These are phyloP conservation scores for Drosophila cardini DNA, from an alignment of 1,140 invertebrate genomes.

Conservation along the genomic window DNA sequence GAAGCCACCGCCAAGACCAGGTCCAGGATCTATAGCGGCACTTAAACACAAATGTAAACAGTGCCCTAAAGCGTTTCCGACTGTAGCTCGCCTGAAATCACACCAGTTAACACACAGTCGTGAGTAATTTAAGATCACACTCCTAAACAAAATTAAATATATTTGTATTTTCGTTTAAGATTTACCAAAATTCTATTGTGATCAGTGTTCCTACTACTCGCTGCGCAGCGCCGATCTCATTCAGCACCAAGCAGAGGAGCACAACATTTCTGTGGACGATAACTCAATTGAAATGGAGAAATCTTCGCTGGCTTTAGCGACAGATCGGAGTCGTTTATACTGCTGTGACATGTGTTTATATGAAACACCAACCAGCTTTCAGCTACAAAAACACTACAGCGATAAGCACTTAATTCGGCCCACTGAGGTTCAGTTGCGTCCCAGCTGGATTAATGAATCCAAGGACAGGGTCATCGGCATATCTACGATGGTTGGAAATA, in stretches of 20 bases:
- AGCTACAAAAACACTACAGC: constrained; percentile 61
- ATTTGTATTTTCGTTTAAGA: constrained; percentile 42
- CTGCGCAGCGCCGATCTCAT: constrained; percentile 72
- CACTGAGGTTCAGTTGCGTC: constrained; percentile 69
- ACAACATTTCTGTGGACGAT: constrained; percentile 40
- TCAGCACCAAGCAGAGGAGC: constrained; percentile 64
- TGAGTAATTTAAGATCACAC: constrained; percentile 38
- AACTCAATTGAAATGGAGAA: constrained; percentile 1
- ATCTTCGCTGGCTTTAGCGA: neutral
- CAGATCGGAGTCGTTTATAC: constrained; percentile 39
- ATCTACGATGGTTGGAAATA: neutral
- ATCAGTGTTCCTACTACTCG: constrained; percentile 71
- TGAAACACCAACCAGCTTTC: constrained; percentile 48
- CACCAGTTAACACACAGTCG: constrained; percentile 77
- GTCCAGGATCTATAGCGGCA: constrained; percentile 16
- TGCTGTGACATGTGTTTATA: constrained; percentile 77
- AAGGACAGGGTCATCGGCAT: neutral
- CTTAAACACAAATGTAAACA: constrained; percentile 64
- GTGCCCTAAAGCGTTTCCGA: constrained; percentile 65
- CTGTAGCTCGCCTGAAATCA: constrained; percentile 66
- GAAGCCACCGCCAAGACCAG: constrained; percentile 37
- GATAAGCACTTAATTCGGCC: constrained; percentile 59
- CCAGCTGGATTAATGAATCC: constrained; percentile 44
- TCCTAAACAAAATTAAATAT: neutral
- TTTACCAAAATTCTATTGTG: constrained; percentile 79